These are phyloP conservation scores for Phalacrocorax carbo DNA, from an alignment of 2,113 vertebrate species.

Conservation along the genomic window DNA sequence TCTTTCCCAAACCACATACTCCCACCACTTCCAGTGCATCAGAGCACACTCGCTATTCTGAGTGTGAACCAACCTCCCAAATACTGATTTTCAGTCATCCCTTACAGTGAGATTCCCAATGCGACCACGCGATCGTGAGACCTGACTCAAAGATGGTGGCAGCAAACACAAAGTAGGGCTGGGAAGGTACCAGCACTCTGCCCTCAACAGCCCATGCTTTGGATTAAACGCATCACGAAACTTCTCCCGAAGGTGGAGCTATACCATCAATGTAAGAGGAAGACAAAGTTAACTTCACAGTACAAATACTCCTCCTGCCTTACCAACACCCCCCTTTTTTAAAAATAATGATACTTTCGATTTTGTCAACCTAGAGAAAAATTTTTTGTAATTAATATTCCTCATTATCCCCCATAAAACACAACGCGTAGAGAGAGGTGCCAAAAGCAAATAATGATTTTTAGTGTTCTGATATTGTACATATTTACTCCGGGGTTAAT, in stretches of 20 bases:
- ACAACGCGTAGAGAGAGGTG: background rate
- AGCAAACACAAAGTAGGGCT: background rate
- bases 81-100: background rate
- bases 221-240: background rate
- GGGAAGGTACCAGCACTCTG: background rate
- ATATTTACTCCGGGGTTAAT: background rate
- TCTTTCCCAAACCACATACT: background rate
- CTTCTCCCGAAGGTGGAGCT: conserved; percentile 63
- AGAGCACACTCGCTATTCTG: background rate
- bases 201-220: background rate
- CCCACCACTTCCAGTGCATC: background rate
- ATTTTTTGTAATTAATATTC: background rate
- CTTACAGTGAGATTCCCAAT: background rate
- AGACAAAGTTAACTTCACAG: background rate
- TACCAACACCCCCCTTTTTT: background rate
- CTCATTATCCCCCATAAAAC: background rate
- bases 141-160: background rate
- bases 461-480: background rate
- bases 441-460: background rate
- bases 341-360: background rate
- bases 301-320: background rate
- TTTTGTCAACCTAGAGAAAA: background rate
- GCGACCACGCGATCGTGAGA: background rate
- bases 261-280: background rate
- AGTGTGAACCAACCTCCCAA: background rate